These are phyloP conservation scores for Centroberyx gerrardi DNA, from an alignment of 2,797 vertebrate species.

Conservation along the genomic window DNA sequence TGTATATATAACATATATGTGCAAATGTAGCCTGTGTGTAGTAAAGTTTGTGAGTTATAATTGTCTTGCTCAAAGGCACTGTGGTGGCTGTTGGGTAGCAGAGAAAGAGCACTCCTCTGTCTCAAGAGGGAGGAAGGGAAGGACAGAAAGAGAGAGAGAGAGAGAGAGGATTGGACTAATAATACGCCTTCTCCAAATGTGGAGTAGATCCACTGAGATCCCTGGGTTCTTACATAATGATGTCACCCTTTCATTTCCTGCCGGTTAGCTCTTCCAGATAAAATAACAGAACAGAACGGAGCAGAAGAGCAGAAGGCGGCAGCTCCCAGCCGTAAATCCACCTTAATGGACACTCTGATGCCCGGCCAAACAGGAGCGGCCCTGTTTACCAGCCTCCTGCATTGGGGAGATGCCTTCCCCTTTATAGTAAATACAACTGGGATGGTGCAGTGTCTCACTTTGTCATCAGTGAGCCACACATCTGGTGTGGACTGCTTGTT, in stretches of 20 bases:
- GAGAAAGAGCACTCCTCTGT: conserved; percentile 4
- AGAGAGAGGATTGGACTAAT: conserved; percentile 51
- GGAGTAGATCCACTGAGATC: conserved; percentile 69
- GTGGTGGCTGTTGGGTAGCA: conserved; percentile 1
- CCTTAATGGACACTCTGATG: conserved; percentile 61
- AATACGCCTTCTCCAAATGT: conserved; percentile 64
- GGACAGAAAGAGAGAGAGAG: conserved; percentile 14
- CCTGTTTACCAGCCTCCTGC: conserved; percentile 47
- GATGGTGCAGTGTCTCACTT: conserved; percentile 14
- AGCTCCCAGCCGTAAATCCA: conserved; percentile 59
- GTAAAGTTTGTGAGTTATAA: conserved; percentile 10
- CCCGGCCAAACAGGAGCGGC: conserved; percentile 39
- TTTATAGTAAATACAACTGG: conserved; percentile 9
- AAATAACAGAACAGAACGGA: conserved; percentile 46
- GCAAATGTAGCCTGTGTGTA: too few relatives aligned
- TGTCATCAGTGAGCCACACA: conserved; percentile 48
- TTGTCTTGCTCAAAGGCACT: conserved; percentile 2
- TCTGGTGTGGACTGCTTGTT: conserved; percentile 56
- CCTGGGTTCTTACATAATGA: conserved; percentile 71
- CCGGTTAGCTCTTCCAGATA: conserved; percentile 37
- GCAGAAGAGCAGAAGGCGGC: conserved; percentile 31
- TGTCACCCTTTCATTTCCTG: conserved; percentile 80
- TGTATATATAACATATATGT: too few relatives aligned
- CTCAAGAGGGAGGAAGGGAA: conserved; percentile 36
- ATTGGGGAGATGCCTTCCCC: background rate